Evolutionary conservation across 2,797 vertebrate species (phyloP), one percentile per base, ranked within the genome.

Genomic region (Allobates femoralis): DNA sequence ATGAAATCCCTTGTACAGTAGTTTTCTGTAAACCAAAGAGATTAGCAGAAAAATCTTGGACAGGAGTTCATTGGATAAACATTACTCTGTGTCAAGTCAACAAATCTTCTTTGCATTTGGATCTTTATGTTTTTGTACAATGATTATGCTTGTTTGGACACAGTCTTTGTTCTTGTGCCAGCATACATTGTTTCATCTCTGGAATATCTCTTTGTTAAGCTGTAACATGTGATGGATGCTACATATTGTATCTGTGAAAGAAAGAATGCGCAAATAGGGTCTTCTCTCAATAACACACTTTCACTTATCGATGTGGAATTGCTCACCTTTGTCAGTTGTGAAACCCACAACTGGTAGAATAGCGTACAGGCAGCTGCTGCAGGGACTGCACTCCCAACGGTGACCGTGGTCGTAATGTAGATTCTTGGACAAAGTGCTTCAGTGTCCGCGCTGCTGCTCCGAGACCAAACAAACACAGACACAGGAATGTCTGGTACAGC

Each of bases 131-230:
- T 73, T 67, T 67, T 71, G 50, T 26, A 34, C 64, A 34, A 7
- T 37, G 51, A 82, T 23, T 73, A 26, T 50, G 21, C 66, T 55
- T 81, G 23, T 81, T 55, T 69, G 28, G 55, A 46, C 28, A 34
- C 19, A n/a, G 62, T 18, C 62, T 55, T 71, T 66, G 41, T 66
- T 32, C 46, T 14, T 53, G 62, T 82, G 80, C 50, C 79, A 81
- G 37, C 19, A 30, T 51, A 30, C 18, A 26, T 51, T 16, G 26
- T 67, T 30, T 81, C 28, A 80, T 62, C 79, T 51, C 50, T 34
- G 56, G 55, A 71, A 82, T 82, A 18, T 55, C 32, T 67, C 78
- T 81, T 69, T 81, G 62, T 71, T 53, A 71, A 81, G 55, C 21
- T 50, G 34, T 37, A 37, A 56, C 50, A 67, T 50, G 60, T 64